Conservation (phyloP, 2,797 vertebrate genomes). For the Melanitta fusca region DNA sequence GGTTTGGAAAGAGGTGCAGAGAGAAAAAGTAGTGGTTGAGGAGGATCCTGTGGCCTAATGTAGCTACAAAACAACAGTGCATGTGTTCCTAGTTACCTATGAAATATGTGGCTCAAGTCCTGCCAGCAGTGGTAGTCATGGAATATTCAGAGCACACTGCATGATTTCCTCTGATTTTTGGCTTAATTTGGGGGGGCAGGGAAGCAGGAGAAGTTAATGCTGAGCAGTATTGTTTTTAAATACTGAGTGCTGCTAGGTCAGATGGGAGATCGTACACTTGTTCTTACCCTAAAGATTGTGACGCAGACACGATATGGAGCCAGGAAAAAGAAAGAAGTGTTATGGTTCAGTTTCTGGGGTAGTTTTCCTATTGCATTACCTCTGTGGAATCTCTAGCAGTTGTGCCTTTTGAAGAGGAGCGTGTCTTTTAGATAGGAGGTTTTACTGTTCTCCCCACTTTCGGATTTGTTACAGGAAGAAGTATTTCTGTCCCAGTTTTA, state of each 20-base stretch:
- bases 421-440: neutral
- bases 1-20: neutral
- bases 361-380: neutral
- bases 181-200: neutral
- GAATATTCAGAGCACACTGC: constrained; percentile 24
- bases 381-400: neutral
- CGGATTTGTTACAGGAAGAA: neutral
- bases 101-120: constrained; percentile 22
- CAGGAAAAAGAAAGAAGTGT: neutral
- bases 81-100: constrained; percentile 65
- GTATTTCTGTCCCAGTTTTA: neutral
- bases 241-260: neutral
- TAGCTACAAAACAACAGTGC: constrained; percentile 60
- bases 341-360: neutral
- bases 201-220: neutral
- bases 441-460: neutral
- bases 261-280: neutral
- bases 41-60: neutral
- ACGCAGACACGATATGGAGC: neutral
- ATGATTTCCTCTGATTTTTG: constrained; percentile 54
- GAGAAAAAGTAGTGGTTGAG: neutral
- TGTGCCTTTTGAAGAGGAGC: neutral
- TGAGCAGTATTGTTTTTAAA: neutral
- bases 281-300: neutral
- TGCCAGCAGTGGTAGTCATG: constrained; percentile 38